These are phyloP conservation scores for Mechanitis messenoides DNA, from an alignment of 2,888 invertebrate species.

Conservation along the genomic window DNA sequence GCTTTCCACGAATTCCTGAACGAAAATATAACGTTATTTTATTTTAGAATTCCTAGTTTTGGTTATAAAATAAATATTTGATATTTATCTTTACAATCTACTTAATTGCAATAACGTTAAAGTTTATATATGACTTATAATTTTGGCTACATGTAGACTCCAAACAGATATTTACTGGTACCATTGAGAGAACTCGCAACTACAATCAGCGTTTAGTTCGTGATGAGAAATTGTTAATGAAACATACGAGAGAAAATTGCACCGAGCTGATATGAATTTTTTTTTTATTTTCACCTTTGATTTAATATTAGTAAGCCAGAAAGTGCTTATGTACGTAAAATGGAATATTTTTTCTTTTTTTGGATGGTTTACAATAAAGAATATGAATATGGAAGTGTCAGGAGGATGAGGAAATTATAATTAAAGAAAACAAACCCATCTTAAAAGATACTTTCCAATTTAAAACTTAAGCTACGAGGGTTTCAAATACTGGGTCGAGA, in stretches of 20 bases:
- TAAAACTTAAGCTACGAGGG: no score
- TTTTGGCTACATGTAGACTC: constrained; percentile 13
- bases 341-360: no score
- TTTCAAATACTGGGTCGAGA: no score
- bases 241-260: constrained; percentile 27
- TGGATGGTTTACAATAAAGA: no score
- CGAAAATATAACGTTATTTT: constrained; percentile 1
- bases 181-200: constrained; percentile 33
- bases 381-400: no score
- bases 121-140: constrained; percentile 14
- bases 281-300: no score
- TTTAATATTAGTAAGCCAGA: no score
- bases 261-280: neutral
- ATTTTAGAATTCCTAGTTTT: neutral
- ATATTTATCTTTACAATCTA: constrained; percentile 9
- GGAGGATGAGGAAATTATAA: no score
- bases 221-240: constrained; percentile 36
- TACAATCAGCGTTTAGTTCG: constrained; percentile 39
- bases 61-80: constrained; percentile 17
- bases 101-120: neutral
- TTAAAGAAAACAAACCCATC: no score
- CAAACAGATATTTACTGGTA: constrained; percentile 34
- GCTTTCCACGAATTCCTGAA: constrained; percentile 7
- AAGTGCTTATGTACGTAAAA: no score
- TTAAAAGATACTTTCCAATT: no score